Conservation (phyloP, 2,113 vertebrate genomes). For the Origma solitaria region DNA sequence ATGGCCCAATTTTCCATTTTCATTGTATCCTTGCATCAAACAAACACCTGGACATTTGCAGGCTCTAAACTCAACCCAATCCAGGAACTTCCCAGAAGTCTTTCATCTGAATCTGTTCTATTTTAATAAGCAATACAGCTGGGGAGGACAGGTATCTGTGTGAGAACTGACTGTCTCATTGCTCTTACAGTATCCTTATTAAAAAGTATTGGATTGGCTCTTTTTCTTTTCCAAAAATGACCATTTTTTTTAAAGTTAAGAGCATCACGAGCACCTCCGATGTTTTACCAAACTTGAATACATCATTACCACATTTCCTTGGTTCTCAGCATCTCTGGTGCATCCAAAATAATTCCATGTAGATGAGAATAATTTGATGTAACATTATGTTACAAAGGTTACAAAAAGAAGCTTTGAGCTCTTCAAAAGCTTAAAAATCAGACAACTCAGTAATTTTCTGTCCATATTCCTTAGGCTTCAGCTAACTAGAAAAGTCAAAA, state of each 20-base stretch:
- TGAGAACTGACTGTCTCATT: background rate
- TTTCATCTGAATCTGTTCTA: background rate
- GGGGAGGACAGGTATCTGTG: background rate
- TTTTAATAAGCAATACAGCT: background rate
- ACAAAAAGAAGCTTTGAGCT: background rate
- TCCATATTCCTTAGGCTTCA: background rate
- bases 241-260: background rate
- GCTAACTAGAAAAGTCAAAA: background rate
- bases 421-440: background rate
- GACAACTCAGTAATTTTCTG: background rate
- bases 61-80: background rate
- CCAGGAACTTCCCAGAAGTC: background rate
- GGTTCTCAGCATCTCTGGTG: background rate
- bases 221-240: background rate
- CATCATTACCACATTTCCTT: background rate
- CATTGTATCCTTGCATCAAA: background rate
- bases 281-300: background rate
- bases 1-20: background rate
- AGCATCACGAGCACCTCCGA: background rate
- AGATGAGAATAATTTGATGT: background rate
- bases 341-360: background rate
- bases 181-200: background rate
- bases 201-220: background rate
- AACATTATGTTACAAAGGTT: background rate
- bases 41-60: background rate